These are phyloP conservation scores for Chondrosia reniformis DNA, from an alignment of 37 sponge, comb jelly and placozoan genomes.

Conservation along the genomic window DNA sequence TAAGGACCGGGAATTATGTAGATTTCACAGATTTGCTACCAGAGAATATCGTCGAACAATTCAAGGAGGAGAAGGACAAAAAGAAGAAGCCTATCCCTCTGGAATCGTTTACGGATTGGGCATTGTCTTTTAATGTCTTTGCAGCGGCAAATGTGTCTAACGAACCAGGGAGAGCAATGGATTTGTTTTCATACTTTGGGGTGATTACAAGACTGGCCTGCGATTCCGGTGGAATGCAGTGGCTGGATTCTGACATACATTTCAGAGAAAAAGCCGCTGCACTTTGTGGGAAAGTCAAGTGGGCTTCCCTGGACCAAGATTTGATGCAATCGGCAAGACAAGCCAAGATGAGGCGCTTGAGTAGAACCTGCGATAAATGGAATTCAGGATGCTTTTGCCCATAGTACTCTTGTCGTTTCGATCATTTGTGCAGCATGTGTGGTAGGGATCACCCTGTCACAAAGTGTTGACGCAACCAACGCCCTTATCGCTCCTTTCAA, in stretches of 20 bases:
- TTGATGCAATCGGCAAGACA: neutral
- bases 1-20: neutral
- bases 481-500: neutral
- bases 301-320: neutral
- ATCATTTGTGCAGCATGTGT: neutral
- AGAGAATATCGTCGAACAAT: neutral
- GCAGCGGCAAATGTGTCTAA: neutral
- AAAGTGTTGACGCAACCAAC: neutral
- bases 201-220: neutral
- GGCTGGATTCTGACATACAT: neutral
- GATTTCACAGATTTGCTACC: neutral
- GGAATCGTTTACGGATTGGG: neutral
- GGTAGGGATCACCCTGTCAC: no score
- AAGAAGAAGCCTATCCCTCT: neutral
- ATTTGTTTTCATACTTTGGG: neutral
- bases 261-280: neutral
- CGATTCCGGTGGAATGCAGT: neutral
- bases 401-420: neutral
- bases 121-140: neutral
- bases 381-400: neutral
- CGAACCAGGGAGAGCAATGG: neutral
- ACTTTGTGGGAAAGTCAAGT: neutral
- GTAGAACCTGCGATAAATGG: neutral
- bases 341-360: neutral
- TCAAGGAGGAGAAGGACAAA: neutral